phyloP scores from a whole-genome alignment of 1,140 invertebrate species.

The Drosophila chauvacae region DNA sequence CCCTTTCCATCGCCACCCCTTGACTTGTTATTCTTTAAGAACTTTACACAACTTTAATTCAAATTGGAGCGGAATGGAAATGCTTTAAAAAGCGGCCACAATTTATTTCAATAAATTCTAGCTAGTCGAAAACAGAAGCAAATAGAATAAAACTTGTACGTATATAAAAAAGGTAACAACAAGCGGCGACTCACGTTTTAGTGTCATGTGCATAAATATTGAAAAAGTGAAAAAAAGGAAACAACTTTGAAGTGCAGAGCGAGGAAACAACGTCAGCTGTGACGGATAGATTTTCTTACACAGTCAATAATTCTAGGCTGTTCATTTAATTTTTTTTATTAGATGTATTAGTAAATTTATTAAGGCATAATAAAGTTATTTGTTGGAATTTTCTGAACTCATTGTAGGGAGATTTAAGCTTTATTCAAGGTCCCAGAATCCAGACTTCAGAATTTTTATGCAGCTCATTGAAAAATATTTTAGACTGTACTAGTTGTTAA shows the following conservation, averaged over 20 bases:
- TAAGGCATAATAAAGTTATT: not conserved
- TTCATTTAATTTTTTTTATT: not conserved
- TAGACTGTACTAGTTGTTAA: no score
- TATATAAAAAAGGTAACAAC: constrained; percentile 35
- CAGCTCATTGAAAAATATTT: not conserved
- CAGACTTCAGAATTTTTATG: not conserved
- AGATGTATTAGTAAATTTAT: not conserved
- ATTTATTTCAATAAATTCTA: constrained; percentile 47
- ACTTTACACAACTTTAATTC: constrained; percentile 44
- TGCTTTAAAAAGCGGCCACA: constrained; percentile 25
- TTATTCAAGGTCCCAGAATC: not conserved
- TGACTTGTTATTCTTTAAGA: constrained; percentile 31
- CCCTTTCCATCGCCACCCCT: not conserved
- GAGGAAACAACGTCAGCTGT: constrained; percentile 21
- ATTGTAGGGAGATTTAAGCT: no score
- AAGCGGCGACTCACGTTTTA: constrained; percentile 61
- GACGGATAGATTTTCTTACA: constrained; percentile 21
- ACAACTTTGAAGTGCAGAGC: constrained; percentile 16
- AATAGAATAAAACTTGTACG: constrained; percentile 23
- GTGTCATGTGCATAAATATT: constrained; percentile 76
- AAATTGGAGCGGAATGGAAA: constrained; percentile 39
- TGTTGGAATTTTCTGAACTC: no score
- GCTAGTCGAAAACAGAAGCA: constrained; percentile 10
- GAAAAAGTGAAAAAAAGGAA: constrained; percentile 34
- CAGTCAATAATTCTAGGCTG: not conserved